These are phyloP conservation scores for Dasyurus viverrinus DNA, from an alignment of 2,113 vertebrate genomes.

Conservation along the genomic window DNA sequence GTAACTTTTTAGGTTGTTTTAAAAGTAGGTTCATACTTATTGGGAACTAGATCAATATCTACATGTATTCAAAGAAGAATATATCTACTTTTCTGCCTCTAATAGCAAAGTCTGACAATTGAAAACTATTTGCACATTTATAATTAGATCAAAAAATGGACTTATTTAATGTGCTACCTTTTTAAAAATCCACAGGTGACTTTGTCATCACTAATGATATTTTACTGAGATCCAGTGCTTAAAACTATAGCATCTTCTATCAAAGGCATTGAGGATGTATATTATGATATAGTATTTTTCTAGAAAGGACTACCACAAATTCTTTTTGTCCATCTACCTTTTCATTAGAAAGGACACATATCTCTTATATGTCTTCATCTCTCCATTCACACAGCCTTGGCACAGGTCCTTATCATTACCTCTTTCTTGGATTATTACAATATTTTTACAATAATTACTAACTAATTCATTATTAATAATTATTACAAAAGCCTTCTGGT, in stretches of 20 bases:
- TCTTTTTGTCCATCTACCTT: not conserved
- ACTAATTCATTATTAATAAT: not conserved
- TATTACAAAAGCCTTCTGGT: not conserved
- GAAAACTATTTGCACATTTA: not conserved
- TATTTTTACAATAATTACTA: not conserved
- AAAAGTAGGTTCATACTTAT: conserved; percentile 36
- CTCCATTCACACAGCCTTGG: not conserved
- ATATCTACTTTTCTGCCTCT: not conserved
- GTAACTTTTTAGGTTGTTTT: conserved; percentile 66
- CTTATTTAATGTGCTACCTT: not conserved
- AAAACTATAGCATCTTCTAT: not conserved
- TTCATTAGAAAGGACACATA: not conserved
- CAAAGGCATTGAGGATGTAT: not conserved
- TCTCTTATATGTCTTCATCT: not conserved
- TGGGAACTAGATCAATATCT: not conserved
- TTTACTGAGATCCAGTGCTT: not conserved
- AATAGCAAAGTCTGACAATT: not conserved
- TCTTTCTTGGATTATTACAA: not conserved
- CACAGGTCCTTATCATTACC: not conserved
- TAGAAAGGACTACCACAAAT: not conserved
- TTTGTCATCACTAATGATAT: not conserved
- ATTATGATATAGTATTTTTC: not conserved
- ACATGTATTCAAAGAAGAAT: not conserved
- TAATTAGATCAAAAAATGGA: not conserved
- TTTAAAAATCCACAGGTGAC: not conserved